These are phyloP conservation scores for Chymomyza costata DNA, from an alignment of 1,140 invertebrate species.

Conservation along the genomic window DNA sequence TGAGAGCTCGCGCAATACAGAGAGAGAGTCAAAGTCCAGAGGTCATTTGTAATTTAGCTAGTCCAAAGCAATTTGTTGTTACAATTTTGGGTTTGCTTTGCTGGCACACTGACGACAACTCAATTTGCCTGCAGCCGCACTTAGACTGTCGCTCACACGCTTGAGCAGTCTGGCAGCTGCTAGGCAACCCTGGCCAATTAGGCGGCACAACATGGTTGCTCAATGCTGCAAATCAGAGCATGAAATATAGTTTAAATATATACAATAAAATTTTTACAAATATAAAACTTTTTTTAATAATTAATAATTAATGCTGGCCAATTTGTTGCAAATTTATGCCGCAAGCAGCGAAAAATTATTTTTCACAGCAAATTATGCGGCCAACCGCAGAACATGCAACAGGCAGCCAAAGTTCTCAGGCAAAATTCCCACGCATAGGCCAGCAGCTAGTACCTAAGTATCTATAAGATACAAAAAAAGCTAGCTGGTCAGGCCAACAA, in stretches of 20 bases:
- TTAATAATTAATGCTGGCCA: constrained; percentile 3
- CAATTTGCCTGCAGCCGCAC: constrained; percentile 38
- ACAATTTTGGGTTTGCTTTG: constrained; percentile 42
- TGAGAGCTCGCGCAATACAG: neutral
- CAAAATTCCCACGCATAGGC: constrained; percentile 61
- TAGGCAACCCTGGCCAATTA: too few relatives aligned
- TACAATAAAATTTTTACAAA: too few relatives aligned
- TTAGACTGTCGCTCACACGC: neutral
- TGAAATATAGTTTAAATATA: constrained; percentile 34
- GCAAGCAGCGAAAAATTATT: constrained; percentile 59
- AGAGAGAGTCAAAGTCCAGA: constrained; percentile 44
- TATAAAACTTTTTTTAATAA: constrained; percentile 1
- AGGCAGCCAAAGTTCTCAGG: constrained; percentile 19
- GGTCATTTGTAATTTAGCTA: constrained; percentile 51
- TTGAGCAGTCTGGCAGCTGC: constrained; percentile 1
- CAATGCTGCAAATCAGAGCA: constrained; percentile 15
- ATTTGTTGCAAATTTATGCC: constrained; percentile 66
- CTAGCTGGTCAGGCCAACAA: too few relatives aligned
- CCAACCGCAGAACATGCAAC: constrained; percentile 64
- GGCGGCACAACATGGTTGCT: too few relatives aligned
- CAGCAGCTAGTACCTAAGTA: too few relatives aligned
- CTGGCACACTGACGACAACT: constrained; percentile 32
- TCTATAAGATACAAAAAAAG: constrained; percentile 2
- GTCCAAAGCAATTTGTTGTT: constrained; percentile 60
- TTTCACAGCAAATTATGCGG: constrained; percentile 69